phyloP scores from a whole-genome alignment of 2,797 vertebrate genomes.

The Streptopelia turtur region DNA sequence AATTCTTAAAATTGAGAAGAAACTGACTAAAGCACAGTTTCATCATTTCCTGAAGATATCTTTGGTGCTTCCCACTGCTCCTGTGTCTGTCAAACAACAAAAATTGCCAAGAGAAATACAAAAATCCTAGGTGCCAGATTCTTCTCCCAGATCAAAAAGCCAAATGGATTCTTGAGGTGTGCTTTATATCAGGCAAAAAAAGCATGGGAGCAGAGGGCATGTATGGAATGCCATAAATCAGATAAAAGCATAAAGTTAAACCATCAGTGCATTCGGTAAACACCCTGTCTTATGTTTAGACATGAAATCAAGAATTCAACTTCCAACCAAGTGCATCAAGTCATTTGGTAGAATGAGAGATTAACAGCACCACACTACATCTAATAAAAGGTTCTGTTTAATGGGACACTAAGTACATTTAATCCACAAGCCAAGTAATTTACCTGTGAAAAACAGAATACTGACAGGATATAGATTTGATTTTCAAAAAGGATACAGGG shows the following conservation, averaged over 20 bases:
- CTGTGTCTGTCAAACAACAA: neutral
- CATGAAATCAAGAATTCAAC: neutral
- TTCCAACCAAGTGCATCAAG: neutral
- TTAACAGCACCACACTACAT: neutral
- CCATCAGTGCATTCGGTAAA: neutral
- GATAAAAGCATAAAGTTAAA: neutral
- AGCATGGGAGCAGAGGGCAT: neutral
- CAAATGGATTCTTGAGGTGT: neutral
- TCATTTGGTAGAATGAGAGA: neutral
- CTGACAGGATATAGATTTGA: neutral
- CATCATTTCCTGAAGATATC: neutral
- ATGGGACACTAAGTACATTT: neutral
- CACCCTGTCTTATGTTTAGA: neutral
- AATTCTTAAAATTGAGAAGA: neutral
- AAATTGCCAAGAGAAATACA: neutral
- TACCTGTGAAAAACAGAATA: neutral
- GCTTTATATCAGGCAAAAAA: neutral
- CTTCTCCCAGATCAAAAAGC: neutral
- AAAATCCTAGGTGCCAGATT: neutral
- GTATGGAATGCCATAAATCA: neutral
- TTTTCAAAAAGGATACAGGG: neutral
- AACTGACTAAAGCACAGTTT: neutral
- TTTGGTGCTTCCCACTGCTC: neutral
- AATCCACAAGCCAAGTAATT: neutral
- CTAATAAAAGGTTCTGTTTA: neutral